A percentile compares a stretch with the other conserved stretches of the same genome.
These are phyloP conservation scores for Tridacna crocea DNA, from an alignment of 2,888 invertebrate genomes.

Conservation along the genomic window DNA sequence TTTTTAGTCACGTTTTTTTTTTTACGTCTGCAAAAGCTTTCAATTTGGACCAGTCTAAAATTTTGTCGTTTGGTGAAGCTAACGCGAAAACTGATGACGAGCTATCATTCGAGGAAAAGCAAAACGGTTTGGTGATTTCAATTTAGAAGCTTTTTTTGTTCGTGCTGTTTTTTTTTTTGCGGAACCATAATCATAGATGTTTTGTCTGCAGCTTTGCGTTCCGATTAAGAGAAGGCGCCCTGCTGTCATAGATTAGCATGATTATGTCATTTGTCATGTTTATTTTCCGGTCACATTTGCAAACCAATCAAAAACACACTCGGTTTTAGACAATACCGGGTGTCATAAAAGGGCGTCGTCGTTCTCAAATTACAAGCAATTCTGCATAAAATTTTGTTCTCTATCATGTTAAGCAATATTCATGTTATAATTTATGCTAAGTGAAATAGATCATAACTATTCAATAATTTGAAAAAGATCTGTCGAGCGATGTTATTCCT, in stretches of 20 bases:
- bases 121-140: not conserved
- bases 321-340: constrained; percentile 1
- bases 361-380: not conserved
- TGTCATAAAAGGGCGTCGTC: not conserved
- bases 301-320: not conserved
- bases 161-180: constrained; percentile 11
- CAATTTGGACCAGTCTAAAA: no score
- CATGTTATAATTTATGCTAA: no score
- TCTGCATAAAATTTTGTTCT: no score
- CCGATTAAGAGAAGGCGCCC: constrained; percentile 3
- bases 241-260: constrained; percentile 17
- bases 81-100: no score
- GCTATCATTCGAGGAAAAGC: no score
- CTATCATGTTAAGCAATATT: no score
- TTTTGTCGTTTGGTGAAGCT: no score
- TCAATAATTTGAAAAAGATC: no score
- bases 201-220: constrained; percentile 21
- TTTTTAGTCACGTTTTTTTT: no score
- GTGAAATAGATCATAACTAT: no score
- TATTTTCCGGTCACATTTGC: constrained; percentile 1
- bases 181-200: constrained; percentile 26
- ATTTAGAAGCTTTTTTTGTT: constrained; percentile 8
- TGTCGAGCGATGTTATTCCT: no score
- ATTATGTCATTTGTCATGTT: constrained; percentile 27
- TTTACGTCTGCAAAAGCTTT: no score